Percentiles rank a stretch among this genome's conserved stretches.
Conservation (phyloP, 2,888 invertebrate species). For the Nephrotoma flavescens region DNA sequence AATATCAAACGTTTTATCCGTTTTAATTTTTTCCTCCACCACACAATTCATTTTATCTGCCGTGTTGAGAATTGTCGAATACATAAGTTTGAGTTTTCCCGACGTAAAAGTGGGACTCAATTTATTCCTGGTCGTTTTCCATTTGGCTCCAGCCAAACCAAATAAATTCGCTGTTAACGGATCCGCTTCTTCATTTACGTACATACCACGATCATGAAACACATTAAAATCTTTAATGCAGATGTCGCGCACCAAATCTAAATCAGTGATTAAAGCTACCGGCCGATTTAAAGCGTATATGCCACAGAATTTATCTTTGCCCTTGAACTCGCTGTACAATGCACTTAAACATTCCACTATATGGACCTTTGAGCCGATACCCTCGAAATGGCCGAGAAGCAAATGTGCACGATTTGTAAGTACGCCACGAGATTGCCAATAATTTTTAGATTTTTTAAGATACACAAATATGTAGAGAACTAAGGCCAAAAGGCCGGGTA, state of each 20-base stretch:
- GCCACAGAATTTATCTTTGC: constrained; percentile 34
- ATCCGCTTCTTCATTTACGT: constrained; percentile 44
- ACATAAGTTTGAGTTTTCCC: constrained; percentile 20
- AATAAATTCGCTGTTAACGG: constrained; percentile 45
- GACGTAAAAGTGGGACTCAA: constrained; percentile 52
- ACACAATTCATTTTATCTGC: not conserved
- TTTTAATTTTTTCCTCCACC: not conserved
- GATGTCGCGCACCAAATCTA: constrained; percentile 42
- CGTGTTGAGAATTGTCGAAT: constrained; percentile 17
- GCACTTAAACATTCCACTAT: constrained; percentile 17
- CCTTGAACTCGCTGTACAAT: constrained; percentile 38
- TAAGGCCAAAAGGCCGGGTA: not conserved
- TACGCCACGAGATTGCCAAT: not conserved
- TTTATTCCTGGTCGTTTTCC: constrained; percentile 46
- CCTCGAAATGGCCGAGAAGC: not conserved
- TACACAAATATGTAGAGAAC: not conserved
- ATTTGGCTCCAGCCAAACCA: constrained; percentile 38
- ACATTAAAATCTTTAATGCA: constrained; percentile 45
- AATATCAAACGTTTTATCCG: not conserved
- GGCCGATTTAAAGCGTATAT: constrained; percentile 46
- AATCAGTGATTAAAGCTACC: constrained; percentile 43
- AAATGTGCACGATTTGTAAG: not conserved
- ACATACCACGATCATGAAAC: constrained; percentile 50
- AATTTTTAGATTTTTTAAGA: not conserved
- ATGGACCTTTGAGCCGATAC: not conserved